phyloP scores from a whole-genome alignment of 2,113 vertebrate genomes.

The Siphamia tubifer region DNA sequence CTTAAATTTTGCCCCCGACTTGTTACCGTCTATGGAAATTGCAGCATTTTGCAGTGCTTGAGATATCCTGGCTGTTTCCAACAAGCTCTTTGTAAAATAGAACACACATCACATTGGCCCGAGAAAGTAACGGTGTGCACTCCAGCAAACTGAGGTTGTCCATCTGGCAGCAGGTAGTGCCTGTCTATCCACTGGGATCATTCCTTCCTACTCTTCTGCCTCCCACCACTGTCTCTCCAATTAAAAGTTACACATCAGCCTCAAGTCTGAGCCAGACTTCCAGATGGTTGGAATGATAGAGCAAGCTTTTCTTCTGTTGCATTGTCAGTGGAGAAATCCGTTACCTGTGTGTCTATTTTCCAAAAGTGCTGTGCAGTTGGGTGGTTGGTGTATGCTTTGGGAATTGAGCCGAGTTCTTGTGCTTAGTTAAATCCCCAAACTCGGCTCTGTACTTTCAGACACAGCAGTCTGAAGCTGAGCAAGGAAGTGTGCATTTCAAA shows the following conservation, averaged over 20 bases:
- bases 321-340: conserved; percentile 68
- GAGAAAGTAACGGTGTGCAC: conserved; percentile 39
- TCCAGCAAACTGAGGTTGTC: conserved; percentile 60
- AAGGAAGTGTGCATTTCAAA: conserved; percentile 32
- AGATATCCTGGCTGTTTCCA: background rate
- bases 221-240: conserved; percentile 74
- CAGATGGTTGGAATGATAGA: conserved; percentile 74
- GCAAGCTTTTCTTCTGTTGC: conserved; percentile 64
- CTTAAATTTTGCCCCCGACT: background rate
- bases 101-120: conserved; percentile 35
- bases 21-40: conserved; percentile 1
- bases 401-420: conserved; percentile 53
- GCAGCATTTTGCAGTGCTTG: conserved; percentile 14
- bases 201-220: conserved; percentile 53
- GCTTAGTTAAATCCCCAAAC: conserved; percentile 62
- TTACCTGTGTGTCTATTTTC: conserved; percentile 66
- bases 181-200: conserved; percentile 65
- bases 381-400: conserved; percentile 60
- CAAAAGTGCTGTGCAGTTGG: conserved; percentile 60
- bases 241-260: conserved; percentile 77
- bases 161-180: conserved; percentile 64
- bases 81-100: conserved; percentile 17
- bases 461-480: conserved; percentile 28
- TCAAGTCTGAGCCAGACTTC: conserved; percentile 71
- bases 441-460: conserved; percentile 48